Evolutionary conservation across 2,797 vertebrate genomes (phyloP), one percentile per base, ranked within the genome.

Genomic region (Petrocephalus sullivani): DNA sequence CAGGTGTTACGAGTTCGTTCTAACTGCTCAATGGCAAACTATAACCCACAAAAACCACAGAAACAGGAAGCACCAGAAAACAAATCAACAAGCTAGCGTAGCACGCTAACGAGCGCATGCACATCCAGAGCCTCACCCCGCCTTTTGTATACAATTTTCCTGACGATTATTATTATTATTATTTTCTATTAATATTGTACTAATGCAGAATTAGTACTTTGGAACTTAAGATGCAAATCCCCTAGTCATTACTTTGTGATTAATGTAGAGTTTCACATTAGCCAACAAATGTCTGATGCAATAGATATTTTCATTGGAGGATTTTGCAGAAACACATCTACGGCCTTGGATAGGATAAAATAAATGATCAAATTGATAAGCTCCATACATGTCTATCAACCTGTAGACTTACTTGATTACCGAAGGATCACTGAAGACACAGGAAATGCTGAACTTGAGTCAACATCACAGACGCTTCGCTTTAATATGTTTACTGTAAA

Each of bases 21-120:
- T 56, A 28, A 46, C 78, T 54, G 86, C 21, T 58, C 56, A 16
- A 51, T 83, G 37, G 0, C 85, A 81, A 19, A 84, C 4, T 16
- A 86, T 51, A 61, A 84, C 46, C 71, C 86, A 84, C 86, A 37
- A 19, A 37, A 87, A 28, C 88, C 86, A 84, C 86, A 87, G 75
- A 6, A 60, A 88, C 51, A 64, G 4, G 60, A 85, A 88, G 57
- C 23, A 78, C 37, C 87, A 61, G 57, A 23, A 84, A 57, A 82
- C 37, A 83, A 23, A 89, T 87, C 21, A 87, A 87, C 54, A 89
- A n/a, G 71, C 82, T 23, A 81, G 41, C 7, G 51, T 23, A 58
- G 23, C 49, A 56, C 16, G 16, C 19, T 28, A 75, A 16, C 8
- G 14, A 75, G 28, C 84, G 37, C 12, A 56, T 61, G 33, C n/a